Evolutionary conservation across 2,888 invertebrate species (phyloP).

Genomic region (Rhagophthalmus giganteus): DNA sequence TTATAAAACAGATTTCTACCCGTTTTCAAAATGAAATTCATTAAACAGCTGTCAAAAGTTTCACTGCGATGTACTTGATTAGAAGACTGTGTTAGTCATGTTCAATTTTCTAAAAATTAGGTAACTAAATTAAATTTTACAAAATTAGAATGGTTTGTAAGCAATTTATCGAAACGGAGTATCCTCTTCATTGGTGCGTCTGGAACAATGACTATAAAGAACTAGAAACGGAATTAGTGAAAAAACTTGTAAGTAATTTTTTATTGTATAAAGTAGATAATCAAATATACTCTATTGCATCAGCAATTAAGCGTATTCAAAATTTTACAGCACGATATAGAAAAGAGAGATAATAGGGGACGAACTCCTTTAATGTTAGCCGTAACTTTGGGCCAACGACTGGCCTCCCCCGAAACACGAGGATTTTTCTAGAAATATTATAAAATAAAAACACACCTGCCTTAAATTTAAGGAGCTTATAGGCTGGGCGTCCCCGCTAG

Average conservation of each 20-base stretch:
- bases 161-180: conserved; percentile 65
- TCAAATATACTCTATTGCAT: conserved; percentile 3
- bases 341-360: conserved; percentile 81
- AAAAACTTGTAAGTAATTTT: conserved; percentile 63
- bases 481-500: no score
- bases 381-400: conserved; percentile 89
- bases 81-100: conserved; percentile 18
- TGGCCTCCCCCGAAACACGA: no score
- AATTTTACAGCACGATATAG: conserved; percentile 67
- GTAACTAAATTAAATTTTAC: conserved; percentile 24
- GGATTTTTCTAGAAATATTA: no score
- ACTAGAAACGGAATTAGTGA: conserved; percentile 65
- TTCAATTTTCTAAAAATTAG: conserved; percentile 13
- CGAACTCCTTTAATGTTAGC: conserved; percentile 93
- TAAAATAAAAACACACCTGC: no score
- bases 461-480: no score
- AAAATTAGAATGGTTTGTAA: conserved; percentile 56
- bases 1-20: background rate
- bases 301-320: background rate
- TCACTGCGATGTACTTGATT: conserved; percentile 2
- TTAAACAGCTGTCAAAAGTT: background rate
- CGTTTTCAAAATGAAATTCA: background rate
- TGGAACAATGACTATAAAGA: conserved; percentile 80
- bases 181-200: conserved; percentile 85
- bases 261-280: conserved; percentile 2